phyloP scores from a whole-genome alignment of 2,888 invertebrate genomes.

The Polylopha cassiicola region DNA sequence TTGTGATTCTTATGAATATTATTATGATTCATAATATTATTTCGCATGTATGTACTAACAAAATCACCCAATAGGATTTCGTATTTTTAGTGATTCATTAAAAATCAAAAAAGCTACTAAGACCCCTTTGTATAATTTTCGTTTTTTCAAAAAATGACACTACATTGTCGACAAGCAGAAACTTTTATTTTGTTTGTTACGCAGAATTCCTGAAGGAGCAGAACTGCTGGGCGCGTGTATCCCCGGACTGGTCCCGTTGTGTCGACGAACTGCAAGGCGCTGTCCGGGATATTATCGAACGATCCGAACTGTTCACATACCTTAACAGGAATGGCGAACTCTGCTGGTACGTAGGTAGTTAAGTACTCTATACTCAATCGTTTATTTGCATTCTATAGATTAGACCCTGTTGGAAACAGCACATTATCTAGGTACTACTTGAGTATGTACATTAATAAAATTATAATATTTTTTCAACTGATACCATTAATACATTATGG shows the following conservation, averaged over 20 bases:
- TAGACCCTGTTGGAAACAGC: neutral
- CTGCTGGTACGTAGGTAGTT: slow-evolving; percentile 50
- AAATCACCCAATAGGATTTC: too few species aligned
- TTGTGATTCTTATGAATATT: too few species aligned
- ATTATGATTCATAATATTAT: too few species aligned
- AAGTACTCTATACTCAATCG: neutral
- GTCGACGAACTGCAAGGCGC: slow-evolving; percentile 56
- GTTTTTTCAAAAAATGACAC: neutral
- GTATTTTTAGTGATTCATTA: too few species aligned
- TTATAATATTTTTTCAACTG: too few species aligned
- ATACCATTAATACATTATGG: too few species aligned
- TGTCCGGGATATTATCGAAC: slow-evolving; percentile 54
- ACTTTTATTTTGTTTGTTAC: slow-evolving; percentile 1
- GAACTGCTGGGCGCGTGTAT: slow-evolving; percentile 58
- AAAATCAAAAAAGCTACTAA: too few species aligned
- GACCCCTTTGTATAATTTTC: too few species aligned
- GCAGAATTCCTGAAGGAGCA: slow-evolving; percentile 63
- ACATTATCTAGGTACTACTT: neutral
- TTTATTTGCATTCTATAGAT: neutral
- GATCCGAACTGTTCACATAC: slow-evolving; percentile 55
- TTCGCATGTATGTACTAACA: too few species aligned
- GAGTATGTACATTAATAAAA: too few species aligned
- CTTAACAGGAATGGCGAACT: slow-evolving; percentile 59
- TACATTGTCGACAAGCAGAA: neutral
- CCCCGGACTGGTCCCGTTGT: slow-evolving; percentile 59